Conservation (phyloP, 2,888 invertebrate species). For the Dryocosmus kuriphilus region DNA sequence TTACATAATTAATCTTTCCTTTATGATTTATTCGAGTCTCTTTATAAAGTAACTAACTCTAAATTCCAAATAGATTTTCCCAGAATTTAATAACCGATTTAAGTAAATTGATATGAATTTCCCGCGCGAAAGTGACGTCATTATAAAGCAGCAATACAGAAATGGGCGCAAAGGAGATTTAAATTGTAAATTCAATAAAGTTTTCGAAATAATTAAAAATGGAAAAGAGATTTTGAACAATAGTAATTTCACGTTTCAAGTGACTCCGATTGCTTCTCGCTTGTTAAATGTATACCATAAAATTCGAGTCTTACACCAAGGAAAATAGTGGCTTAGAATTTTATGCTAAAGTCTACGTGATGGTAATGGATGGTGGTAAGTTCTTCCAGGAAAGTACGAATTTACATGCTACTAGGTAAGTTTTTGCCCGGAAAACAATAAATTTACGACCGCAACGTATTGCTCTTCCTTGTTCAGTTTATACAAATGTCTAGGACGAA, state of each 20-base stretch:
- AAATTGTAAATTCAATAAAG: too few relatives aligned
- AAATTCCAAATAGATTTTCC: neutral
- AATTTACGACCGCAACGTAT: slow-evolving; percentile 29
- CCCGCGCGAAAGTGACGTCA: too few relatives aligned
- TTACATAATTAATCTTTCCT: neutral
- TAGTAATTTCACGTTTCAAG: slow-evolving; percentile 24
- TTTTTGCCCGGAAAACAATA: slow-evolving; percentile 21
- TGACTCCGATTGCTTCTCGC: slow-evolving; percentile 35
- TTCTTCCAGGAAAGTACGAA: slow-evolving; percentile 37
- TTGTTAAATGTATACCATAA: slow-evolving; percentile 20
- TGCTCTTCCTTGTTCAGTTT: slow-evolving; percentile 20
- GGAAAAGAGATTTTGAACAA: neutral
- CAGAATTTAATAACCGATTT: too few relatives aligned
- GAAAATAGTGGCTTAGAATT: slow-evolving; percentile 21
- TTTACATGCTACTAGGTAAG: slow-evolving; percentile 25
- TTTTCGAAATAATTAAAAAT: neutral
- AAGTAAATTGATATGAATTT: too few relatives aligned
- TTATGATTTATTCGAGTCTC: neutral
- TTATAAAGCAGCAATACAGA: too few relatives aligned
- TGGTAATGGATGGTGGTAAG: slow-evolving; percentile 32
- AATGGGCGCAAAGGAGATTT: too few relatives aligned
- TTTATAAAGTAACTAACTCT: too few relatives aligned
- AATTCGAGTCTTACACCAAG: slow-evolving; percentile 12
- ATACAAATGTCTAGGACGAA: slow-evolving; percentile 31
- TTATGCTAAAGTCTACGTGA: slow-evolving; percentile 24